Evolutionary conservation across 2,888 invertebrate genomes (phyloP).

Genomic region (Seira sanloemensis): DNA sequence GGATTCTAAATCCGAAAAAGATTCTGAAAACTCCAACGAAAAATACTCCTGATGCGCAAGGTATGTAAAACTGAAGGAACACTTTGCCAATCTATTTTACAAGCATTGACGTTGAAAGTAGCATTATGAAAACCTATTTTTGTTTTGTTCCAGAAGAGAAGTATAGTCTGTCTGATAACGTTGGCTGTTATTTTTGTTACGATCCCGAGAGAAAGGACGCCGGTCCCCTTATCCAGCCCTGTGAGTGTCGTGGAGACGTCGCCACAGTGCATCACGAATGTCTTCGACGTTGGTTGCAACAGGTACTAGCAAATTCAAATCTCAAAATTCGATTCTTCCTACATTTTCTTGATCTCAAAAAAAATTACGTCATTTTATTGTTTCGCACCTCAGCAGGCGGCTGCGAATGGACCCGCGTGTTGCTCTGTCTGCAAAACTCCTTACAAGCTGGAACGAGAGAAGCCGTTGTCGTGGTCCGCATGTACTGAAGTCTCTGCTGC

Average conservation of each 20-base stretch:
- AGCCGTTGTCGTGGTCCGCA: conserved; percentile 71
- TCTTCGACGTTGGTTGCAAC: conserved; percentile 91
- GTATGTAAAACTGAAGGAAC: conserved; percentile 24
- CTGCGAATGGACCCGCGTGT: conserved; percentile 82
- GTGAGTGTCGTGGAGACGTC: conserved; percentile 94
- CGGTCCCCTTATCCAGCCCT: conserved; percentile 89
- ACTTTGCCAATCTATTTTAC: background rate
- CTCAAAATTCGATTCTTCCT: no score
- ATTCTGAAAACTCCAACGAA: conserved; percentile 78
- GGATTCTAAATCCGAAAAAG: conserved; percentile 94
- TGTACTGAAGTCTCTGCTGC: conserved; percentile 73
- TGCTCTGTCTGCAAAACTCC: conserved; percentile 92
- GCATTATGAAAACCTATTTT: background rate
- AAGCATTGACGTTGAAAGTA: background rate
- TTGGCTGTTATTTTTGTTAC: conserved; percentile 96
- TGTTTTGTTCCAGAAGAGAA: conserved; percentile 67
- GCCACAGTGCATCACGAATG: conserved; percentile 95
- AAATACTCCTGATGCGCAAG: conserved; percentile 61
- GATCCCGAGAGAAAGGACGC: conserved; percentile 85
- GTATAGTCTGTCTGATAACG: conserved; percentile 71
- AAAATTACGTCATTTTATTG: conserved; percentile 19
- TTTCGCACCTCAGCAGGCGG: conserved; percentile 81
- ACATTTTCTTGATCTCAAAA: no score
- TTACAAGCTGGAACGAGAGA: conserved; percentile 87
- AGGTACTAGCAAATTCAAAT: conserved; percentile 78